Conservation (phyloP, 2,113 vertebrate species). For the Rhegmatorhina hoffmannsi region DNA sequence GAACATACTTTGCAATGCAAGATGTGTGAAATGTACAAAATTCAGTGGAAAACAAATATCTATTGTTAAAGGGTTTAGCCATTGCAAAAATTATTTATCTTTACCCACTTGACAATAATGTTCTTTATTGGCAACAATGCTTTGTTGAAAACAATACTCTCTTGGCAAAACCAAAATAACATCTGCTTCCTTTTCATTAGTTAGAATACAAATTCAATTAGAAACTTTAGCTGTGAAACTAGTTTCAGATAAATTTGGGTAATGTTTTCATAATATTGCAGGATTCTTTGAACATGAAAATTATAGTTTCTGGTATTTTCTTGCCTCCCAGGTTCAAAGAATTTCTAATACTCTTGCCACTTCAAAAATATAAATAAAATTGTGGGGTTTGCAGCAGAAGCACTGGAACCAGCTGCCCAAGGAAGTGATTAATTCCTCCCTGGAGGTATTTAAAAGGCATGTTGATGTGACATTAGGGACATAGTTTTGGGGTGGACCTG, state of each 20-base stretch:
- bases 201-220: neutral
- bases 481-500: neutral
- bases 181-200: neutral
- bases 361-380: neutral
- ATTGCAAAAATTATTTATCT: neutral
- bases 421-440: neutral
- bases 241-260: neutral
- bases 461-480: rapidly evolving
- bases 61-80: neutral
- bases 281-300: neutral
- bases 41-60: neutral
- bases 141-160: neutral
- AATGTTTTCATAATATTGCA: neutral
- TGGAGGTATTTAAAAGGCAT: neutral
- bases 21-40: neutral
- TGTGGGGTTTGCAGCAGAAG: neutral
- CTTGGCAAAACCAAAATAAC: neutral
- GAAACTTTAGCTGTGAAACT: neutral
- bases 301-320: neutral
- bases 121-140: neutral
- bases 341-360: neutral
- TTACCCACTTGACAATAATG: neutral
- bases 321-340: neutral
- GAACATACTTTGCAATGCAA: neutral
- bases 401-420: neutral